Evolutionary conservation across 2,888 invertebrate species (phyloP), one percentile per base, ranked within the genome.

Genomic region (Heterodera filipjevi): DNA sequence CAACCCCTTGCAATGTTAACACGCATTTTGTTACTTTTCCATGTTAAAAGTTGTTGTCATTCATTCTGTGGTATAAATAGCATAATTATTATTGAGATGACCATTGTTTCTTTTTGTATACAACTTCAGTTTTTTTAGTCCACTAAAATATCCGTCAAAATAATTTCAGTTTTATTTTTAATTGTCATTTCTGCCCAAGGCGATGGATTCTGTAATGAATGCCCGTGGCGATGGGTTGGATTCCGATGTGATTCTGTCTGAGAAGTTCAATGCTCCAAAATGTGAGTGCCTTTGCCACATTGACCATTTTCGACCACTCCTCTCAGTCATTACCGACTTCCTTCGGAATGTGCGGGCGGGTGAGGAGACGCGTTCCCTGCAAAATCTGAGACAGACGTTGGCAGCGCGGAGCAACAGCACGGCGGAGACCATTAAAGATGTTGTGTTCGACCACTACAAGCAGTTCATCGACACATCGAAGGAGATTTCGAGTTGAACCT

Each of bases 391-490:
- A 5, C 59, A 79, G 8, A 72, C 68, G 35, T 76, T 84, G 22
- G 81, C 76, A 30, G 70, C 85, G 16, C 79, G 78, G 27, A 80
- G 77, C 68, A 81, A 80, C 35, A 71, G 78, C 27, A 77, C 82
- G 2, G 76, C 82, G 14, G 86, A 88, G 71, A 81, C 84, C 49
- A 82, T 88, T 59, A 87, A 86, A 76, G 88, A 88, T 76, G 86
- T 87, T 74, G 87, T 88, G 32, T 88, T 88, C 78, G 84, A 86
- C 44, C 86, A 87, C 78, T 88, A 87, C 80, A 83, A 85, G 64
- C 87, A 88, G 80, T 88, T 88, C 77, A 88, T 88, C 75, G 88
- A 88, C 49, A 82, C 88, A 19, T 84, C 86, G 1, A 87, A 88
- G 66, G 88, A 88, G 72, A 86, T 88, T 66, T 85, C 88, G n/a